phyloP scores from a whole-genome alignment of 2,113 vertebrate species.

The Tenebrosternarchus preto region DNA sequence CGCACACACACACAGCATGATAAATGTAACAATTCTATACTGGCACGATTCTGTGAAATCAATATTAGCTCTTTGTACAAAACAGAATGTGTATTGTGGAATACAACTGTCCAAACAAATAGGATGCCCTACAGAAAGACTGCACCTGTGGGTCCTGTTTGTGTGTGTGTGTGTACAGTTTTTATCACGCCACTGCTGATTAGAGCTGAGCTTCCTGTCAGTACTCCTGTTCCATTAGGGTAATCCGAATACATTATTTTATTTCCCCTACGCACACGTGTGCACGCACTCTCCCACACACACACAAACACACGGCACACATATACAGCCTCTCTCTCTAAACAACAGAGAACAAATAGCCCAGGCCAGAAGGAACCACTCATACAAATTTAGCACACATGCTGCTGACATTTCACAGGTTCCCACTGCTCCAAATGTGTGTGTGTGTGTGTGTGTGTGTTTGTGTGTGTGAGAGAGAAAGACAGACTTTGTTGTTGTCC shows the following conservation, averaged over 20 bases:
- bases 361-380: neutral
- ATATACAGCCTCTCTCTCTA: too few species aligned
- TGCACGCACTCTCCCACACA: neutral
- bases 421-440: neutral
- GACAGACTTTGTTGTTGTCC: neutral
- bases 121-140: neutral
- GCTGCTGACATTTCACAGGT: conserved; percentile 14
- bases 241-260: neutral
- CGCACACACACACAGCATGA: too few species aligned
- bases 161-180: neutral
- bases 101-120: neutral
- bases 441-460: neutral
- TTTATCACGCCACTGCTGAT: neutral
- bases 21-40: too few species aligned
- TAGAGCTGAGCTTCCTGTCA: neutral
- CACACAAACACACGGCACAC: neutral
- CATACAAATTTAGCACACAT: conserved; percentile 2
- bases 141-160: neutral
- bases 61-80: neutral
- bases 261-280: neutral
- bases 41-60: neutral
- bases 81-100: neutral
- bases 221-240: neutral
- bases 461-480: neutral
- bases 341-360: conserved; percentile 7